Conservation (phyloP, 1,140 invertebrate genomes). For the Drosophila willistoni region DNA sequence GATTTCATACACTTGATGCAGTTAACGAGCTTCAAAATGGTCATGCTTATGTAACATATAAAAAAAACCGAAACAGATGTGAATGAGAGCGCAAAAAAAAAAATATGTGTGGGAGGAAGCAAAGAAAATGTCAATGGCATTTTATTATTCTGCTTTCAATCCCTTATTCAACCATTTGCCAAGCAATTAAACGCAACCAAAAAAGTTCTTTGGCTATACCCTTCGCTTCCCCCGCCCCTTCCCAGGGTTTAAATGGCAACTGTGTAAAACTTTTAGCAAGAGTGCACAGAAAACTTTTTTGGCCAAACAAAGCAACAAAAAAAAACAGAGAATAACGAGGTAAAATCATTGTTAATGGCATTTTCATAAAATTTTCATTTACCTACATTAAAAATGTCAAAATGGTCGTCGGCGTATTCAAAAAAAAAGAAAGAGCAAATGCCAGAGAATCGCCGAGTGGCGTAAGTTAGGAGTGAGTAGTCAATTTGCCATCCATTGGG, state of each 20-base stretch:
- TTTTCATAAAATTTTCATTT: constrained; percentile 40
- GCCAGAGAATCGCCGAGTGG: constrained; percentile 42
- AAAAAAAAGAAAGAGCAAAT: constrained; percentile 36
- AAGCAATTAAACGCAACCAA: constrained; percentile 30
- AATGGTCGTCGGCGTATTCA: constrained; percentile 68
- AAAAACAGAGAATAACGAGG: neutral
- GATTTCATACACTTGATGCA: constrained; percentile 21
- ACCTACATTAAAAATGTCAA: constrained; percentile 61
- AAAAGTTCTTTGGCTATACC: neutral
- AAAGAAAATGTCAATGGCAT: constrained; percentile 9
- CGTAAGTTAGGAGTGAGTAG: constrained; percentile 32
- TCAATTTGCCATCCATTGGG: constrained; percentile 3
- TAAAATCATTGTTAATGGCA: constrained; percentile 29
- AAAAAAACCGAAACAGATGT: neutral
- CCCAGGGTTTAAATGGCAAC: constrained; percentile 12
- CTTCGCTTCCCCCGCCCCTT: neutral
- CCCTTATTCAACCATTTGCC: constrained; percentile 15
- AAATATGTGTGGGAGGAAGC: neutral
- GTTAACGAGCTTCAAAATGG: constrained; percentile 22
- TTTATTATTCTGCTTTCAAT: constrained; percentile 12
- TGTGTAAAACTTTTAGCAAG: constrained; percentile 39
- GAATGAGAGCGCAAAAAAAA: neutral
- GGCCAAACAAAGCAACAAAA: constrained; percentile 12
- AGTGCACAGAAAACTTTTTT: constrained; percentile 52
- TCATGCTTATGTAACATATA: constrained; percentile 14